These are phyloP conservation scores for Triplophysa dalaica DNA, from an alignment of 2,113 vertebrate genomes.

Conservation along the genomic window DNA sequence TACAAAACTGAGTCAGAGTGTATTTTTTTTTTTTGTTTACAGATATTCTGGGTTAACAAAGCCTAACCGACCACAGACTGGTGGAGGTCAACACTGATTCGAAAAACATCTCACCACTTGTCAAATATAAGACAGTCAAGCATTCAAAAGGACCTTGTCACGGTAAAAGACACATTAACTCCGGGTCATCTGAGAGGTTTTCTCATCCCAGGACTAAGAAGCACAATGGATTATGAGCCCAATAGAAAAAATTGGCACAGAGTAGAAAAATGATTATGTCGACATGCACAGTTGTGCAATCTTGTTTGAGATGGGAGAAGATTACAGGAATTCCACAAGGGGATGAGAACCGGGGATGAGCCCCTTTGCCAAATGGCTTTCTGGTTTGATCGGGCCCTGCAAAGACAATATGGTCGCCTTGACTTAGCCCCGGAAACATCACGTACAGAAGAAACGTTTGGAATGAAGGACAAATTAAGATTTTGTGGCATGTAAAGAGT, in stretches of 20 bases:
- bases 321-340: constrained; percentile 73
- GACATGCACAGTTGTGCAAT: constrained; percentile 63
- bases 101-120: constrained; percentile 70
- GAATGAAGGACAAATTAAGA: too few relatives aligned
- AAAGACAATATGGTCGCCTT: constrained; percentile 28
- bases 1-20: too few relatives aligned
- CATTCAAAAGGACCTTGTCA: constrained; percentile 13
- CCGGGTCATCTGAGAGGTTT: not conserved
- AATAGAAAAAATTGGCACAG: not conserved
- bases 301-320: constrained; percentile 67
- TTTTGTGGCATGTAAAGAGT: not conserved
- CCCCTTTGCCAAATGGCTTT: constrained; percentile 64
- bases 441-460: not conserved
- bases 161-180: not conserved
- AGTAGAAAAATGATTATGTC: constrained; percentile 59
- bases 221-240: constrained; percentile 61
- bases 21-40: constrained; percentile 20
- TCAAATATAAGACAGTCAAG: constrained; percentile 54
- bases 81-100: constrained; percentile 72
- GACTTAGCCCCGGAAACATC: not conserved
- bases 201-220: constrained; percentile 27
- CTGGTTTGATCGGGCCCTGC: constrained; percentile 63
- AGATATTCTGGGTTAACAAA: constrained; percentile 60
- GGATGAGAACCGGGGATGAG: constrained; percentile 64
- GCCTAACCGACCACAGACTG: constrained; percentile 70